Evolutionary conservation across 2,113 vertebrate species (phyloP).

Genomic region (Parus major): DNA sequence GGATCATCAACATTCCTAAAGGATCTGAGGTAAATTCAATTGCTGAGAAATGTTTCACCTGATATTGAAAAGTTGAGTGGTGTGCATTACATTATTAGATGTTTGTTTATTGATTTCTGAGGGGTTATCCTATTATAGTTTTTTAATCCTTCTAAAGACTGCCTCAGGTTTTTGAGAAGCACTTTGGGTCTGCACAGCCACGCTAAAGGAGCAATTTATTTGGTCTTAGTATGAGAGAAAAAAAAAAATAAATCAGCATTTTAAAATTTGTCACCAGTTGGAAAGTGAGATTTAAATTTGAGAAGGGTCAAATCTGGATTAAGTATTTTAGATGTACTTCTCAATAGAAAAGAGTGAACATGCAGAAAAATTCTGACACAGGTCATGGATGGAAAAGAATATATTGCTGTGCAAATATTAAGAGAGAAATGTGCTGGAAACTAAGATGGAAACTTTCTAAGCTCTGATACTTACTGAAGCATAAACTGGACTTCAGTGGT

Average conservation of each 20-base stretch:
- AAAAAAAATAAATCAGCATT: not conserved
- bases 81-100: constrained; percentile 43
- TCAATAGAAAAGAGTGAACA: not conserved
- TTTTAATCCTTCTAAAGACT: constrained; percentile 45
- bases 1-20: constrained; percentile 56
- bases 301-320: not conserved
- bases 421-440: not conserved
- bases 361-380: not conserved
- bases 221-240: not conserved
- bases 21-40: constrained; percentile 56
- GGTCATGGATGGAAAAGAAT: not conserved
- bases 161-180: constrained; percentile 3
- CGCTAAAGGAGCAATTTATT: not conserved
- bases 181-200: not conserved
- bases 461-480: not conserved
- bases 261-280: not conserved
- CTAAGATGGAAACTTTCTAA: not conserved
- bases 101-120: constrained; percentile 65
- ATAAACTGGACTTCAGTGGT: not conserved
- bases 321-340: not conserved
- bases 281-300: not conserved
- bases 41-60: constrained; percentile 40
- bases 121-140: constrained; percentile 33
- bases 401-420: not conserved
- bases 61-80: constrained; percentile 24